Evolutionary conservation across 2,113 vertebrate species (phyloP), one percentile per base, ranked within the genome.

Genomic region (Acanthisitta chloris): DNA sequence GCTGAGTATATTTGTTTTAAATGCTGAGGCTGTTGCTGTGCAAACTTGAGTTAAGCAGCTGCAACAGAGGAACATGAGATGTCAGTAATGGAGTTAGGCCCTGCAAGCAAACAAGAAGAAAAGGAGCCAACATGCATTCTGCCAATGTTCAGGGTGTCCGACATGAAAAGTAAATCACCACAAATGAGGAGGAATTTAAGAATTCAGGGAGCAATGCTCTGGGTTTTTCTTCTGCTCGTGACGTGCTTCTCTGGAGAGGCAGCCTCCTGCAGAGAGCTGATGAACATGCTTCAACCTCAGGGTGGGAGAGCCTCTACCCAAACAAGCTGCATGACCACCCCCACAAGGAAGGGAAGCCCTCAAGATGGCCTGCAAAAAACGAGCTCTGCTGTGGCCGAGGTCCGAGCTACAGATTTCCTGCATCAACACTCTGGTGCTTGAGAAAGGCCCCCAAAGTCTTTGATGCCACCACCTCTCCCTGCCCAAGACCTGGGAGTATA

Each of bases 401-500:
- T 18, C 52, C 0, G 1, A 87, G 40, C 34, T 76, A 48, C 59
- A 45, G 29, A 24, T 54, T 23, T 86, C 42, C 54, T 70, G 26
- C n/a, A 66, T 14, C 38, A 55, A 54, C 14, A 51, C 33, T 24
- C 77, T 10, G 25, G 10, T 38, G 18, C 23, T 18, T 67, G 24
- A 62, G 36, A 89, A 86, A 54, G 55, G n/a, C 5, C 28, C 34
- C 2, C 16, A 77, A 59, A 55, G 9, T 26, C 58, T 74, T 34
- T 43, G 40, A 82, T 4, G 4, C 16, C 33, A 70, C 14, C 9
- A 43, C 8, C 3, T 29, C 34, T 65, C n/a, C 52, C 28, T 52
- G 67, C 34, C 31, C 0, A 0, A 88, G 40, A 33, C 6, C 10
- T 31, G 17, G 5, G 36, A 4, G 33, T 4, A 4, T 6, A 10